These are phyloP conservation scores for Argentina silus DNA, from an alignment of 2,797 vertebrate species.

Conservation along the genomic window DNA sequence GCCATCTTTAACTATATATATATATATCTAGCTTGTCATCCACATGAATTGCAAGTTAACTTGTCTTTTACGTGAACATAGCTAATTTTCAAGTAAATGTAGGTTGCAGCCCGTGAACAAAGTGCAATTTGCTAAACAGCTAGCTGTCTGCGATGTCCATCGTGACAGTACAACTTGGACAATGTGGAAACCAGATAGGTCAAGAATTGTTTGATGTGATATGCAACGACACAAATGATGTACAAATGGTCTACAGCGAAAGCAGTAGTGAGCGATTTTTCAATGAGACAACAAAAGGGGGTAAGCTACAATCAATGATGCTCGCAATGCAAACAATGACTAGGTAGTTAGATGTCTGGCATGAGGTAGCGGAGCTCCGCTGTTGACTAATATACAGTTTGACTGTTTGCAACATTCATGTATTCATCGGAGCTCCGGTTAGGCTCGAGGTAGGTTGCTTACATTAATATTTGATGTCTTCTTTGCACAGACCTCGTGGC, in stretches of 20 bases:
- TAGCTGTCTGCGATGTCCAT: constrained; percentile 94
- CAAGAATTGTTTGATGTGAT: constrained; percentile 84
- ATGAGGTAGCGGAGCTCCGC: no score
- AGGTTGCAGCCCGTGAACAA: no score
- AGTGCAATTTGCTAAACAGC: not conserved
- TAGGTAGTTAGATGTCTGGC: no score
- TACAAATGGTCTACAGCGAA: constrained; percentile 70
- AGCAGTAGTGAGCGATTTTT: constrained; percentile 88
- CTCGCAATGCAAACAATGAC: not conserved
- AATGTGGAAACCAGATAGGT: constrained; percentile 96
- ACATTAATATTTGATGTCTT: not conserved
- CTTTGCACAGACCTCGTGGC: constrained; percentile 76
- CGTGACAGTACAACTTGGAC: constrained; percentile 93
- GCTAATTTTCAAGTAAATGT: not conserved
- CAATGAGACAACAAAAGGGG: constrained; percentile 74
- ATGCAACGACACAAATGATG: constrained; percentile 72
- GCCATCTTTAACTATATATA: not conserved
- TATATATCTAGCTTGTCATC: not conserved
- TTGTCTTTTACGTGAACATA: not conserved
- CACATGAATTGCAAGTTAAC: not conserved
- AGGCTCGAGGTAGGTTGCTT: not conserved
- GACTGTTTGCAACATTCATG: no score
- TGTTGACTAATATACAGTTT: no score
- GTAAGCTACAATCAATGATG: constrained; percentile 59
- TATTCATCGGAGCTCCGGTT: not conserved